phyloP scores from a whole-genome alignment of 2,888 invertebrate genomes.

The Drosophila nigricruria region DNA sequence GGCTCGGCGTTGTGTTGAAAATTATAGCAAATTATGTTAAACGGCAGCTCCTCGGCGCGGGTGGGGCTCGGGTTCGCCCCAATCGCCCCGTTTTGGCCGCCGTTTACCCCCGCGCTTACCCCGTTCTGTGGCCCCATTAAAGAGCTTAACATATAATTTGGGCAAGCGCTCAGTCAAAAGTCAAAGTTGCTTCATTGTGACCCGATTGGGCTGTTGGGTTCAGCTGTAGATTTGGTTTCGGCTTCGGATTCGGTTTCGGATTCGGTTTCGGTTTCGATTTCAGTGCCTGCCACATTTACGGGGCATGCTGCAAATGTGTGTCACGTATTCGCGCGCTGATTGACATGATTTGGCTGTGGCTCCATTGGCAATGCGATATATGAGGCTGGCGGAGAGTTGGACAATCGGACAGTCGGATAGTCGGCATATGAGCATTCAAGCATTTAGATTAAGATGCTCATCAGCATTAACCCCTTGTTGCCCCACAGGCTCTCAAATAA shows the following conservation, averaged over 20 bases:
- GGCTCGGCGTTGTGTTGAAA: slow-evolving; percentile 76
- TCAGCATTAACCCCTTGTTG: slow-evolving; percentile 51
- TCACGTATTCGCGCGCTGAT: slow-evolving; percentile 70
- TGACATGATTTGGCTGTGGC: slow-evolving; percentile 71
- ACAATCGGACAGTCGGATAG: not conserved
- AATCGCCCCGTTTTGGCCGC: slow-evolving; percentile 33
- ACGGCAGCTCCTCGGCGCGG: slow-evolving; percentile 78
- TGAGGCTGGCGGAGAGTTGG: slow-evolving; percentile 1
- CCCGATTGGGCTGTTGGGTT: slow-evolving; percentile 28
- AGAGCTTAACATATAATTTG: slow-evolving; percentile 68
- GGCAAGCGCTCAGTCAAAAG: slow-evolving; percentile 62
- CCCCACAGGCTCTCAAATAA: slow-evolving; percentile 20
- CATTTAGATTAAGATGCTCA: slow-evolving; percentile 34
- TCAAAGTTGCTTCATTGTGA: slow-evolving; percentile 58
- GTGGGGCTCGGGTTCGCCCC: slow-evolving; percentile 57
- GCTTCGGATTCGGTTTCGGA: slow-evolving; percentile 12
- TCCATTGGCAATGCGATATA: slow-evolving; percentile 29
- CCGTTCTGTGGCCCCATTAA: slow-evolving; percentile 58
- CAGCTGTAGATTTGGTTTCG: slow-evolving; percentile 3
- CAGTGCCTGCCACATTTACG: slow-evolving; percentile 17
- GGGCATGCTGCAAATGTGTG: slow-evolving; percentile 66
- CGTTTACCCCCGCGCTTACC: slow-evolving; percentile 22
- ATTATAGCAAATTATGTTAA: slow-evolving; percentile 85
- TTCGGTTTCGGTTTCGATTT: slow-evolving; percentile 6
- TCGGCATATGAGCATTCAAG: slow-evolving; percentile 2